phyloP scores from a whole-genome alignment of 2,888 invertebrate genomes.

The Orthonychiurus folsomi region DNA sequence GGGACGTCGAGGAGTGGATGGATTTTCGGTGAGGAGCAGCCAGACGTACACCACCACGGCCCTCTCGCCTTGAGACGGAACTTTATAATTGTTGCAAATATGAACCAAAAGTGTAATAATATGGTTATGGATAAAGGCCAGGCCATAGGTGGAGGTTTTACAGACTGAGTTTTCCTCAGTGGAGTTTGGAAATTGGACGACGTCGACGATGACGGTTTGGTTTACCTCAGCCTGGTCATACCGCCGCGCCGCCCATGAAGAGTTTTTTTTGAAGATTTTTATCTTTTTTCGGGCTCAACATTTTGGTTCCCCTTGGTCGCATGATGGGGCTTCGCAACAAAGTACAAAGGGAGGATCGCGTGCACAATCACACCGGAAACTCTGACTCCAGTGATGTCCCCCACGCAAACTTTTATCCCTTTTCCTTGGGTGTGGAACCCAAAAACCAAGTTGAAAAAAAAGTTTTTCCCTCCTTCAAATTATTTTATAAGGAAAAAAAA shows the following conservation, averaged over 20 bases:
- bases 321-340: constrained; percentile 3
- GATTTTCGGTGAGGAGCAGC: too few species aligned
- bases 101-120: not conserved
- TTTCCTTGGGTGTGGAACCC: not conserved
- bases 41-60: too few species aligned
- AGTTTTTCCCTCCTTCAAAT: not conserved
- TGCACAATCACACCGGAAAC: constrained; percentile 14
- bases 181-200: not conserved
- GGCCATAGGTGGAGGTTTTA: not conserved
- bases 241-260: constrained; percentile 8
- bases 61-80: not conserved
- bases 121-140: not conserved
- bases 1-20: not conserved
- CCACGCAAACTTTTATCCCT: constrained; percentile 7
- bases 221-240: not conserved
- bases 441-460: not conserved
- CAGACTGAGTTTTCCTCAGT: constrained; percentile 4
- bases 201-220: not conserved
- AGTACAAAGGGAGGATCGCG: constrained; percentile 7
- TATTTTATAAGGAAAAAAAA: not conserved
- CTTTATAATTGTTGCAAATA: not conserved
- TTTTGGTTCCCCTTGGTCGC: constrained; percentile 14
- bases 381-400: constrained; percentile 8
- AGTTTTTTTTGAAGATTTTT: constrained; percentile 2
- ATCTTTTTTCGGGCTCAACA: constrained; percentile 5